Conservation (phyloP, 2,797 vertebrate species). For the Chloroceryle inda region DNA sequence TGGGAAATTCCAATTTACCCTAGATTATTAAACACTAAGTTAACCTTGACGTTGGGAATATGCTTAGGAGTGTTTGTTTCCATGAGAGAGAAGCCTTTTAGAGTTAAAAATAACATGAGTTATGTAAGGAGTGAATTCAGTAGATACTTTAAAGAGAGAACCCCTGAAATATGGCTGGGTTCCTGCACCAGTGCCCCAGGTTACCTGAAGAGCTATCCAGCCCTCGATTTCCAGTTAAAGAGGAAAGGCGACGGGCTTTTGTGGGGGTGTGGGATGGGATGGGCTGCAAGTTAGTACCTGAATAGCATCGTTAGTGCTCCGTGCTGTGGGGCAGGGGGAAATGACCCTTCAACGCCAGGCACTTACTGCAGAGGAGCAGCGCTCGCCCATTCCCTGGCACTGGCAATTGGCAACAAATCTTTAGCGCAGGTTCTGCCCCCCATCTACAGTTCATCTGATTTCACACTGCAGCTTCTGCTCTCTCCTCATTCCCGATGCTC, state of each 20-base stretch:
- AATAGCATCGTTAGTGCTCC: not conserved
- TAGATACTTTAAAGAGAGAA: not conserved
- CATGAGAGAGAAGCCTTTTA: not conserved
- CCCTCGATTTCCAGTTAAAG: not conserved
- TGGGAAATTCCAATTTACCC: not conserved
- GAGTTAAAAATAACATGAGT: not conserved
- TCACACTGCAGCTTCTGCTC: not conserved
- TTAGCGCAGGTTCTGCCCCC: not conserved
- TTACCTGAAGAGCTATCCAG: not conserved
- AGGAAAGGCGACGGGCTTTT: not conserved
- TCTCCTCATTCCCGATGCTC: accelerated
- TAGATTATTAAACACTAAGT: not conserved
- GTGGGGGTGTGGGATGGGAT: accelerated
- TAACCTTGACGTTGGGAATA: not conserved
- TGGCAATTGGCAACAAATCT: accelerated
- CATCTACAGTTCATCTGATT: not conserved
- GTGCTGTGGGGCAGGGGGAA: not conserved
- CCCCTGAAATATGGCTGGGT: not conserved
- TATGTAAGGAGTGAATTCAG: not conserved
- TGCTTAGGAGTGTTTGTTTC: not conserved
- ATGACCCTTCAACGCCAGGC: not conserved
- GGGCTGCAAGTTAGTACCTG: accelerated
- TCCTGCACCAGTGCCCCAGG: not conserved
- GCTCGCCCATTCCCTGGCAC: accelerated
- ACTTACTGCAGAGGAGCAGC: not conserved